Evolutionary conservation across 2,888 invertebrate species (phyloP).

Genomic region (Drepanosiphum platanoidis): DNA sequence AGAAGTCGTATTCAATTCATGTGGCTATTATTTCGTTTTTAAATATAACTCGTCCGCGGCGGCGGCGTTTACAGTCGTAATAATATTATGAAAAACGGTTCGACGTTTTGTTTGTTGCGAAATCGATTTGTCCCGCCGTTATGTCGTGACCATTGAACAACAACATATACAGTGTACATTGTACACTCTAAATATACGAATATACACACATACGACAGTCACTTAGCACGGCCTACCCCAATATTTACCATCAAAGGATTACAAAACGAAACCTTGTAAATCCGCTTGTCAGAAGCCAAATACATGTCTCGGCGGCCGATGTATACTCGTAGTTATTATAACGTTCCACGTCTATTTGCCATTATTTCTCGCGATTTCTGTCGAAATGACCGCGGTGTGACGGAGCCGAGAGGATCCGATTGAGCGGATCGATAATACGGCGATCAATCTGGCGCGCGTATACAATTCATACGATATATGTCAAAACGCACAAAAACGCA

Average conservation of each 20-base stretch:
- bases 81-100: not conserved
- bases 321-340: not conserved
- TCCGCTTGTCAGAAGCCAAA: slow-evolving; percentile 59
- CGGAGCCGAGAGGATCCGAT: not conserved
- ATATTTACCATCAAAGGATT: slow-evolving; percentile 57
- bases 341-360: not conserved
- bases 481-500: slow-evolving; percentile 25
- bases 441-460: not conserved
- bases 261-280: slow-evolving; percentile 61
- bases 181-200: too few relatives aligned
- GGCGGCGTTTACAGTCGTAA: too few relatives aligned
- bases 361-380: not conserved
- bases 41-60: not conserved
- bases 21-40: too few relatives aligned
- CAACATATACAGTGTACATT: not conserved
- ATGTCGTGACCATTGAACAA: slow-evolving; percentile 24
- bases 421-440: not conserved
- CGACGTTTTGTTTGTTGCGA: slow-evolving; percentile 1
- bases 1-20: too few relatives aligned
- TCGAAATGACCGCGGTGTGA: not conserved
- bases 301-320: not conserved
- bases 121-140: slow-evolving; percentile 16
- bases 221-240: slow-evolving; percentile 53
- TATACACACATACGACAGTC: not conserved
- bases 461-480: too few relatives aligned